A percentile compares a stretch with the other conserved stretches of the same genome.
These are phyloP conservation scores for Notarius quadriscutis DNA, from an alignment of 2,113 vertebrate species.

Conservation along the genomic window DNA sequence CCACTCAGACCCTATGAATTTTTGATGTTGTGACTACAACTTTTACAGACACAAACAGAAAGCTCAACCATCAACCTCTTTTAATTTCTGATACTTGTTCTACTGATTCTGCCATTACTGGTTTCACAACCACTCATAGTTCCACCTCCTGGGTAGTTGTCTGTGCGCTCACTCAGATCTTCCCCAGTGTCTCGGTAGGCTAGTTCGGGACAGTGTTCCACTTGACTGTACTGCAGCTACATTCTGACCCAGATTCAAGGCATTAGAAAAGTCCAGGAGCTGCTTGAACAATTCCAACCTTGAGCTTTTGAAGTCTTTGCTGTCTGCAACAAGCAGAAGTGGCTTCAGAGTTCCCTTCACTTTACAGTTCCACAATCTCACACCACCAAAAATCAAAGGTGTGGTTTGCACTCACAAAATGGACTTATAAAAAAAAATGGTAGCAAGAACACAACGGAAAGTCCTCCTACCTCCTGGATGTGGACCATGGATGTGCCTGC, in stretches of 20 bases:
- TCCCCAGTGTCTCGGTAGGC: not conserved
- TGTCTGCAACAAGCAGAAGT: not conserved
- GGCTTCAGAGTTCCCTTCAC: not conserved
- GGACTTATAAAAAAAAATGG: not conserved
- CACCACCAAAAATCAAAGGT: not conserved
- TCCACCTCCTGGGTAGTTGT: not conserved
- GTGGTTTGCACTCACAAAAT: not conserved
- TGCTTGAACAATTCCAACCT: not conserved
- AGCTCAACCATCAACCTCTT: not conserved
- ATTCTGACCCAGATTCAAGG: not conserved
- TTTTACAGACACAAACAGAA: not conserved
- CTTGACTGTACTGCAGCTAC: not conserved
- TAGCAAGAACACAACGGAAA: not conserved
- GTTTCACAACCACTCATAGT: not conserved
- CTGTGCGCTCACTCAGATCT: not conserved
- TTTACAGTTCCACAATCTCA: not conserved
- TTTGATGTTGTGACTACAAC: not conserved
- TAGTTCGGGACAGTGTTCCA: not conserved
- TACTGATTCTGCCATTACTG: not conserved
- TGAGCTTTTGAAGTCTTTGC: not conserved
- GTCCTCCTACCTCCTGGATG: not conserved
- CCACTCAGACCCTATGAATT: not conserved
- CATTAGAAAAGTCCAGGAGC: not conserved
- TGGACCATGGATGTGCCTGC: not conserved
- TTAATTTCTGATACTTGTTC: not conserved